These are phyloP conservation scores for Aradophagus sp. DNA, from an alignment of 1,140 invertebrate species.

Conservation along the genomic window DNA sequence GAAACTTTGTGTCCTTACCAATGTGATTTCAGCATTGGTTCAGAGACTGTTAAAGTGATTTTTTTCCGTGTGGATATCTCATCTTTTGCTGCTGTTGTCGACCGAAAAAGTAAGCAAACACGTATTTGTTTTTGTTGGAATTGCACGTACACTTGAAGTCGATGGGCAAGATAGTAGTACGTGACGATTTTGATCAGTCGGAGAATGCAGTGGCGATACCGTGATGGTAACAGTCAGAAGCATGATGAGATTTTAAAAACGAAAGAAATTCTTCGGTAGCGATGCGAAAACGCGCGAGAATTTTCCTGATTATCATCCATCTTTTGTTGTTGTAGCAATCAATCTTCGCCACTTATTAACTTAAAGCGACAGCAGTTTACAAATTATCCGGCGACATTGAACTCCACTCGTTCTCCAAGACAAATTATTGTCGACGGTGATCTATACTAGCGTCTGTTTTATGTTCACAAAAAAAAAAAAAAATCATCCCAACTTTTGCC, in stretches of 20 bases:
- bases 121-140: too few relatives aligned
- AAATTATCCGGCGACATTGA: constrained; percentile 22
- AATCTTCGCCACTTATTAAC: constrained; percentile 30
- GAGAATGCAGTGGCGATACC: too few relatives aligned
- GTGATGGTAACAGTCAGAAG: too few relatives aligned
- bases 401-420: not conserved
- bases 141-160: too few relatives aligned
- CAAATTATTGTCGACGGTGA: constrained; percentile 20
- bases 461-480: constrained; percentile 8
- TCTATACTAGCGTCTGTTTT: constrained; percentile 12
- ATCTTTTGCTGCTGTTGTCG: too few relatives aligned
- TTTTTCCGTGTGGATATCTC: too few relatives aligned
- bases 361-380: constrained; percentile 31
- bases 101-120: too few relatives aligned
- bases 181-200: too few relatives aligned
- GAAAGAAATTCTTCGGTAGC: not conserved
- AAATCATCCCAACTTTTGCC: constrained; percentile 10
- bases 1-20: too few relatives aligned
- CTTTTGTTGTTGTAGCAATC: constrained; percentile 18
- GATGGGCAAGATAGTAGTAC: too few relatives aligned
- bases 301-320: not conserved
- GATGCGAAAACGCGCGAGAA: not conserved
- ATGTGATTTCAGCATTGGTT: too few relatives aligned
- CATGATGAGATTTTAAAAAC: not conserved
- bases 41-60: too few relatives aligned